Base-by-base conservation (phyloP, 2,888 invertebrate species). In the Cantharis lateralis region DNA sequence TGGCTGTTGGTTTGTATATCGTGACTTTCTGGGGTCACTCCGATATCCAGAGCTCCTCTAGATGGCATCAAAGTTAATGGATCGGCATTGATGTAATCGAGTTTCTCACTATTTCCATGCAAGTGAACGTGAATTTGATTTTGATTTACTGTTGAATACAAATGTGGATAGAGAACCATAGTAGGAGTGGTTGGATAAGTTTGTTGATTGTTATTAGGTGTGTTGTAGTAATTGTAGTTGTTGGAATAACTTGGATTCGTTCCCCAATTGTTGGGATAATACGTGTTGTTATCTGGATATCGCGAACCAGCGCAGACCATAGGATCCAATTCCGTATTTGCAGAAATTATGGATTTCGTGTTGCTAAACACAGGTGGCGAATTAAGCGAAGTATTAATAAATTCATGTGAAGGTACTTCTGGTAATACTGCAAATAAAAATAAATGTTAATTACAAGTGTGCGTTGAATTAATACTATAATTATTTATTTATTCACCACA, bases 61-160 rank as follows among this genome's bases (percentile, higher is more conserved):
- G 93, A 91, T 83, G 92, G 92, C 68, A 92, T 89, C 64, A 83
- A 77, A 62, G 77, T 75, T 70, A 73, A 20, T 1, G 75, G 72
- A 82, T 91, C 90, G 80, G 89, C 88, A 68, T 91, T 91, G 78
- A 92, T 88, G 81, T 92, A 93, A 84, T 93, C 93, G 81, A 92
- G 82, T 86, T 93, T 93, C 72, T 93, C 93, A 15, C 91, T 89
- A 69, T 82, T 83, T 70, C 93, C 92, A 87, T 95, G 95, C 26
- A 94, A 87, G 84, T 95, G 95, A 18, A 95, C 90, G 85, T 96
- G 95, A 78, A 95, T 95, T 89, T 95, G 95, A 87, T 95, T 95
- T 87, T 95, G 95, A 86, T 95, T 95, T 72, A 95, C 95, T 20
- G 95, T 95, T 63, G 95, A 95, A 87, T 95, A 94, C 0, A 95